Evolutionary conservation across 2,797 vertebrate genomes (phyloP).

Genomic region (Semaprochilodus insignis): DNA sequence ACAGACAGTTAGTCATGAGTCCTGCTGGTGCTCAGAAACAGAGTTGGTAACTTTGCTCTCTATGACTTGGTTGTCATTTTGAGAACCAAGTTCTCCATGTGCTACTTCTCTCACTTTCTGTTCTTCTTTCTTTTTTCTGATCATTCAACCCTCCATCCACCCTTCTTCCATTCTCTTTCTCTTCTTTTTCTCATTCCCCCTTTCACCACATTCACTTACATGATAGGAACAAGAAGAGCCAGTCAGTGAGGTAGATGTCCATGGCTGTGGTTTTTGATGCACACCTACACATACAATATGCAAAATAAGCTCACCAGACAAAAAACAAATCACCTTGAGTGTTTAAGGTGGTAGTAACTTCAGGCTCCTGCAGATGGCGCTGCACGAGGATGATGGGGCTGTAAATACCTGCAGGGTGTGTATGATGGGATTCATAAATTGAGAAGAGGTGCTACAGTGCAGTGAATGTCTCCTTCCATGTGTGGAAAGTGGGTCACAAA

Average conservation of each 20-base stretch:
- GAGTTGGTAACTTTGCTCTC: neutral
- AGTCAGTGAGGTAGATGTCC: slow-evolving; percentile 60
- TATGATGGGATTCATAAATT: too few species aligned
- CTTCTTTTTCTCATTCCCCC: neutral
- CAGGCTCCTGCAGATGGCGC: too few species aligned
- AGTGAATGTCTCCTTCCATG: too few species aligned
- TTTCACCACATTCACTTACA: neutral
- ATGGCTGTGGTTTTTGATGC: slow-evolving; percentile 38
- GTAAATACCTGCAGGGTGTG: too few species aligned
- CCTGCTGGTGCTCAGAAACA: neutral
- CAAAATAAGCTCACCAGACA: neutral
- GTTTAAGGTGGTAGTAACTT: too few species aligned
- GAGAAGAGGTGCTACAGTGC: too few species aligned
- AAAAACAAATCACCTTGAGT: too few species aligned
- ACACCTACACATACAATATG: slow-evolving; percentile 13
- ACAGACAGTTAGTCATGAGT: too few species aligned
- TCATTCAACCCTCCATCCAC: too few species aligned
- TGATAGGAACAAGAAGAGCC: neutral
- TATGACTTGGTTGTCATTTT: neutral
- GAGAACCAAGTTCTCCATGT: slow-evolving; percentile 38
- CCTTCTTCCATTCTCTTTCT: neutral
- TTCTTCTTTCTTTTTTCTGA: neutral
- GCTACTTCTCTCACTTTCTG: slow-evolving; percentile 31
- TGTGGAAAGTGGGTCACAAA: too few species aligned
- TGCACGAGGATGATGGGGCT: too few species aligned